phyloP scores from a whole-genome alignment of 2,113 vertebrate genomes.

The Osmerus eperlanus region DNA sequence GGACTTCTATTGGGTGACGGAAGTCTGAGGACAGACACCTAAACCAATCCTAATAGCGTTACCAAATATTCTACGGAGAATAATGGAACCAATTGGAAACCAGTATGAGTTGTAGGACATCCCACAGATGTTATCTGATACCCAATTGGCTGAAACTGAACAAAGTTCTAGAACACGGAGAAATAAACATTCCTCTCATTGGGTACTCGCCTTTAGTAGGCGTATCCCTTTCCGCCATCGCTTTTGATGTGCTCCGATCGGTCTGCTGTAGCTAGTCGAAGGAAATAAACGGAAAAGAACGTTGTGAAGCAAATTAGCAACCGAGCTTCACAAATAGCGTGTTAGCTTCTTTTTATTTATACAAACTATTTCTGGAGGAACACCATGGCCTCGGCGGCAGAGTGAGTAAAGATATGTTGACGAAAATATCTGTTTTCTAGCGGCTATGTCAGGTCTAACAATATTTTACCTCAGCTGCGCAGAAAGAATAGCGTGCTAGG shows the following conservation, averaged over 20 bases:
- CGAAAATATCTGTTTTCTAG: background rate
- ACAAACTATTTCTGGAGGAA: conserved; percentile 57
- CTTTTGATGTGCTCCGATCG: conserved; percentile 30
- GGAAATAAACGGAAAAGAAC: conserved; percentile 19
- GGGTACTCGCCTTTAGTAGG: conserved; percentile 25
- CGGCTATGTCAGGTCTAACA: no score
- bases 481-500: no score
- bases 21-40: conserved; percentile 15
- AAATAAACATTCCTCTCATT: conserved; percentile 41
- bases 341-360: conserved; percentile 66
- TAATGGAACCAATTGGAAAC: conserved; percentile 48
- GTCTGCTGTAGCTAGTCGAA: background rate
- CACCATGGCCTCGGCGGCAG: conserved; percentile 77
- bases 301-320: conserved; percentile 40
- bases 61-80: background rate
- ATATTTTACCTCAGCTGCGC: no score
- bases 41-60: conserved; percentile 13
- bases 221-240: conserved; percentile 28
- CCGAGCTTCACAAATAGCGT: conserved; percentile 50
- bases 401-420: conserved; percentile 64
- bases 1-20: conserved; percentile 47
- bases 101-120: conserved; percentile 2
- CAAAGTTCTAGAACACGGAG: conserved; percentile 18
- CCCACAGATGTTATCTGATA: background rate
- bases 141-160: conserved; percentile 36